phyloP scores from a whole-genome alignment of 1,140 invertebrate species.

The Hyles euphorbiae region DNA sequence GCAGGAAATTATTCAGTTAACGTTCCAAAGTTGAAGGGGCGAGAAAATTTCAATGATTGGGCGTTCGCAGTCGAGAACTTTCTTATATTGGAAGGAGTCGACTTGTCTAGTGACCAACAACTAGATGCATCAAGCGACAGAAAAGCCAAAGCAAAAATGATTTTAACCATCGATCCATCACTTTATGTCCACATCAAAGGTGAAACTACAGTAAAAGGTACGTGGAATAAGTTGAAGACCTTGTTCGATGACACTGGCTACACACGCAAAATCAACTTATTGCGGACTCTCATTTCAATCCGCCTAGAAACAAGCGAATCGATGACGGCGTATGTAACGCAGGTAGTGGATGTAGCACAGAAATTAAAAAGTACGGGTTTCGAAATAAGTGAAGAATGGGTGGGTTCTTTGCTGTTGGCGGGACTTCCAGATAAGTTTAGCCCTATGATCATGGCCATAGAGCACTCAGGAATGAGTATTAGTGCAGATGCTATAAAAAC shows the following conservation, averaged over 20 bases:
- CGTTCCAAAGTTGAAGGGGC: constrained; percentile 2
- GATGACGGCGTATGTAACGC: constrained; percentile 18
- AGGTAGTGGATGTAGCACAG: constrained; percentile 13
- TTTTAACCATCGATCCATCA: constrained; percentile 17
- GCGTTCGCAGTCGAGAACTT: constrained; percentile 13
- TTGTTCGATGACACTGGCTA: constrained; percentile 17
- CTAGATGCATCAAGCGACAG: neutral
- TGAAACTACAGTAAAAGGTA: constrained; percentile 5
- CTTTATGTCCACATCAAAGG: constrained; percentile 17
- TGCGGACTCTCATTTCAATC: constrained; percentile 15
- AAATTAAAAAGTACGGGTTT: constrained; percentile 16
- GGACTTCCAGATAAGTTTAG: neutral
- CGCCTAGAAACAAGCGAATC: constrained; percentile 16
- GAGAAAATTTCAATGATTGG: no score
- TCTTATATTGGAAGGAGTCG: constrained; percentile 20
- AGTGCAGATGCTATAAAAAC: no score
- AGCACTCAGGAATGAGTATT: no score
- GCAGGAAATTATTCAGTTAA: constrained; percentile 5
- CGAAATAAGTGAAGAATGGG: constrained; percentile 9
- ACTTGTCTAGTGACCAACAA: constrained; percentile 8
- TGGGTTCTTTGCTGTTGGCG: constrained; percentile 9
- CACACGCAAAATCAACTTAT: constrained; percentile 16
- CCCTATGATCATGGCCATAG: no score
- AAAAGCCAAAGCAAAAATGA: constrained; percentile 17
- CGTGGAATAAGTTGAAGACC: constrained; percentile 13